phyloP scores from a whole-genome alignment of 2,113 vertebrate species.

The Oryzias celebensis region DNA sequence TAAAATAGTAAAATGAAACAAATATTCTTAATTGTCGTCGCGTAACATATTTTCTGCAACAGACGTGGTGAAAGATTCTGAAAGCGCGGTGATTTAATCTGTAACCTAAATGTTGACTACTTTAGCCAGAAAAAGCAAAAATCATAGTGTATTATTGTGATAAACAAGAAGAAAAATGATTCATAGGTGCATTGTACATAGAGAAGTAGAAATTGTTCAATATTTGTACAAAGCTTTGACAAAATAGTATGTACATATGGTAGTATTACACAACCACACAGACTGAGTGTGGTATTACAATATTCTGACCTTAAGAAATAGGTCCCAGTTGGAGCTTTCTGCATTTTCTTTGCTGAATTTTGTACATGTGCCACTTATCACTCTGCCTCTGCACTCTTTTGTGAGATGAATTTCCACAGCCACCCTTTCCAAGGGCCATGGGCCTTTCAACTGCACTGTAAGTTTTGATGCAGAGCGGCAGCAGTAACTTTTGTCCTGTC shows the following conservation, averaged over 20 bases:
- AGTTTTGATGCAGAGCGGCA: slow-evolving; percentile 2
- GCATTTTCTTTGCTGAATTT: neutral
- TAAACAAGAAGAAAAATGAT: too few species aligned
- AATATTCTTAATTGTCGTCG: too few species aligned
- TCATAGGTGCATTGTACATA: too few species aligned
- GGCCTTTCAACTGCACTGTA: slow-evolving; percentile 1
- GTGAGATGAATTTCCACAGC: neutral
- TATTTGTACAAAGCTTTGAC: neutral
- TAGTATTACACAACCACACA: neutral
- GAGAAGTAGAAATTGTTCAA: neutral
- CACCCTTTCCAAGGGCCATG: neutral
- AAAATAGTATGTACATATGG: too few species aligned
- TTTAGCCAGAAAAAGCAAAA: too few species aligned
- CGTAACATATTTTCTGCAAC: too few species aligned
- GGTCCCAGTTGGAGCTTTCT: neutral
- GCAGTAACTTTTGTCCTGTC: slow-evolving; percentile 3
- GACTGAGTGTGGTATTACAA: neutral
- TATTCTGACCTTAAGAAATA: neutral
- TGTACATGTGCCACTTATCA: neutral
- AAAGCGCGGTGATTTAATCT: too few species aligned
- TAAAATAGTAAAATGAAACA: too few species aligned
- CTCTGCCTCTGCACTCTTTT: neutral
- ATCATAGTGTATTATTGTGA: too few species aligned
- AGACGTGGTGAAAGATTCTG: too few species aligned
- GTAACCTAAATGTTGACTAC: too few species aligned